Evolutionary conservation across 2,113 vertebrate genomes (phyloP), one percentile per base, ranked within the genome.

Genomic region (Sinosuthora webbiana): DNA sequence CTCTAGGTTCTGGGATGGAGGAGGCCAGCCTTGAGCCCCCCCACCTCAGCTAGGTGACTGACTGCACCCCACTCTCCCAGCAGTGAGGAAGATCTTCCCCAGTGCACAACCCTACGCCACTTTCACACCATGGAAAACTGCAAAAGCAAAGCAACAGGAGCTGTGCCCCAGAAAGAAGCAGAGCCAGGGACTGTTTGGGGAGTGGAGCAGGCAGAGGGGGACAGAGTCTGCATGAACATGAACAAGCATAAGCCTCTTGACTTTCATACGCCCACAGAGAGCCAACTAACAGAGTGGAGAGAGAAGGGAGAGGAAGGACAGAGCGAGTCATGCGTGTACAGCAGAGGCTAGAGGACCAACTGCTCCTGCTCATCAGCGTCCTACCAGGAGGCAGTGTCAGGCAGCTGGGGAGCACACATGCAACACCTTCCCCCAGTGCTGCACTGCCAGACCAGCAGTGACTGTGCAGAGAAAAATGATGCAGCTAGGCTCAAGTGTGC

Each of bases 81-180:
- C 75, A 62, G 28, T 3, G 37, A 24, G 25, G 21, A 69, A 53
- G 23, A 55, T 23, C n/a, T 9, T 44, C 57, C 67, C 60, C 35
- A 45, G 15, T 1, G 11, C 67, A 50, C 25, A 22, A 22, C 5
- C n/a, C 42, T 13, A 22, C 28, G 35, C n/a, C 33, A 18, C 28
- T 65, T 64, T 5, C 3, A 8, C 13, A 15, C 0, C 3, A 9
- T 0, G 1, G 52, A 24, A 81, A 86, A n/a, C 25, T 83, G 64
- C 37, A 37, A 35, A 70, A 76, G 59, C 60, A 53, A 70, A 64
- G 83, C 68, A 88, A 69, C 49, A 69, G 45, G n/a, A 65, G 16
- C 2, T 1, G 23, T 39, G 33, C 9, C 30, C 42, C 31, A 30
- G 18, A 28, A 35, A 52, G 30, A 47, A 24, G 49, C 27, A 79